A percentile compares a stretch with the other conserved stretches of the same genome.
These are phyloP conservation scores for Allophyes oxyacanthae DNA, from an alignment of 2,888 invertebrate genomes.

Conservation along the genomic window DNA sequence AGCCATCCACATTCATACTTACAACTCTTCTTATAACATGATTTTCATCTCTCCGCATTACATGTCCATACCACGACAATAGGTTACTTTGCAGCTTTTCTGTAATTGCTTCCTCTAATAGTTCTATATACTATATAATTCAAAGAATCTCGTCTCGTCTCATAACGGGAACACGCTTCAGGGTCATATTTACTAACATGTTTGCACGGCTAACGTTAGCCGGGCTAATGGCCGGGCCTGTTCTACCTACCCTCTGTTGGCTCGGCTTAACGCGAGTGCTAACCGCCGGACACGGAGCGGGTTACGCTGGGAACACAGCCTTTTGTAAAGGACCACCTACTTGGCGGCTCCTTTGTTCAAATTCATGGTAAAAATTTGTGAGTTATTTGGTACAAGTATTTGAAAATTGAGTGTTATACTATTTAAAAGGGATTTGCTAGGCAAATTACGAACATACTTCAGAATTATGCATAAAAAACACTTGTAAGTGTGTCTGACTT, in stretches of 20 bases:
- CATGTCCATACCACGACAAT: too few species aligned
- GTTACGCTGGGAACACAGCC: conserved; percentile 51
- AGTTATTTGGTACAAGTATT: conserved; percentile 31
- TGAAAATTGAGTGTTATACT: conserved; percentile 32
- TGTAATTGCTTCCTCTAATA: too few species aligned
- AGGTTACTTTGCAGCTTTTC: too few species aligned
- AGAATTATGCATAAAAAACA: too few species aligned
- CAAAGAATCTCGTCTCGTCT: neutral
- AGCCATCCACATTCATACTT: too few species aligned
- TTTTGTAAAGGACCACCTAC: conserved; percentile 56
- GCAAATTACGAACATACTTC: too few species aligned
- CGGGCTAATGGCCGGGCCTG: conserved; percentile 75
- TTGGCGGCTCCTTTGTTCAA: conserved; percentile 41
- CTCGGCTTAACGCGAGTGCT: conserved; percentile 51
- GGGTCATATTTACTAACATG: conserved; percentile 72
- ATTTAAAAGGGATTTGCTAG: conserved; percentile 9
- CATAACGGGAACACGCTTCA: conserved; percentile 25
- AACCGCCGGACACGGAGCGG: conserved; percentile 45
- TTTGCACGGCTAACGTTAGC: conserved; percentile 76
- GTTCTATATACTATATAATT: too few species aligned
- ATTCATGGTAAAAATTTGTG: conserved; percentile 42
- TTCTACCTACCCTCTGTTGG: conserved; percentile 55
- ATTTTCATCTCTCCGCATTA: too few species aligned
- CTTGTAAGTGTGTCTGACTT: too few species aligned
- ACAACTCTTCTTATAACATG: too few species aligned